Evolutionary conservation across 2,113 vertebrate genomes (phyloP).

Genomic region (Pipra filicauda): DNA sequence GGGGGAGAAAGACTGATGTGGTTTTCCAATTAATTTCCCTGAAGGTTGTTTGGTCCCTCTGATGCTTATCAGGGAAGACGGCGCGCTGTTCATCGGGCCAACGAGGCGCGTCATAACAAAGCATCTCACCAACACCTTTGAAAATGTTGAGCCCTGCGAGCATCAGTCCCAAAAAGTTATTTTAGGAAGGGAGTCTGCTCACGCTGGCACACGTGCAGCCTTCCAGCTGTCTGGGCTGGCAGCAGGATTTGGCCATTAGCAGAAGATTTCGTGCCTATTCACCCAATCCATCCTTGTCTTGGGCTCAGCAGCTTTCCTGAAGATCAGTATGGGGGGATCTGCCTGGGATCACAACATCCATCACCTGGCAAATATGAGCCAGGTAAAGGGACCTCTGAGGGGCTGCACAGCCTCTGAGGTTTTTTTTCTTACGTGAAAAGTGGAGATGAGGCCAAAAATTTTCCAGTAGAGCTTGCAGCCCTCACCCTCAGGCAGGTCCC

Average conservation of each 20-base stretch:
- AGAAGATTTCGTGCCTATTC: neutral
- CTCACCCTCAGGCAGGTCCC: neutral
- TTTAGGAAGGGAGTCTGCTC: neutral
- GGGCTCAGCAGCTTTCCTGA: neutral
- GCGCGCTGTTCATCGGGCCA: neutral
- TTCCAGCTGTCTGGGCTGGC: neutral
- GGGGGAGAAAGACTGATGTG: neutral
- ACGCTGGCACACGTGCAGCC: accelerated
- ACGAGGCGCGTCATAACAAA: accelerated
- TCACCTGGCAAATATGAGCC: accelerated
- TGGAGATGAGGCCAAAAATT: neutral
- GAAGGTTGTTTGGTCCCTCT: neutral
- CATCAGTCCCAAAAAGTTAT: neutral
- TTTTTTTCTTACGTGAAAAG: neutral
- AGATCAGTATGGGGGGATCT: neutral
- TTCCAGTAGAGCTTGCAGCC: neutral
- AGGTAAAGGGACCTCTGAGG: neutral
- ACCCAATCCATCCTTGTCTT: neutral
- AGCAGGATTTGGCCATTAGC: neutral
- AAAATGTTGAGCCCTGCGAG: neutral
- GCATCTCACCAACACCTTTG: neutral
- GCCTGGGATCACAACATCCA: accelerated
- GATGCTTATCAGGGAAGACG: accelerated
- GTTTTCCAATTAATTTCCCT: neutral
- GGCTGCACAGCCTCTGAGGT: neutral